Conservation (phyloP, 2,888 invertebrate genomes). For the Megastigmus dorsalis region DNA sequence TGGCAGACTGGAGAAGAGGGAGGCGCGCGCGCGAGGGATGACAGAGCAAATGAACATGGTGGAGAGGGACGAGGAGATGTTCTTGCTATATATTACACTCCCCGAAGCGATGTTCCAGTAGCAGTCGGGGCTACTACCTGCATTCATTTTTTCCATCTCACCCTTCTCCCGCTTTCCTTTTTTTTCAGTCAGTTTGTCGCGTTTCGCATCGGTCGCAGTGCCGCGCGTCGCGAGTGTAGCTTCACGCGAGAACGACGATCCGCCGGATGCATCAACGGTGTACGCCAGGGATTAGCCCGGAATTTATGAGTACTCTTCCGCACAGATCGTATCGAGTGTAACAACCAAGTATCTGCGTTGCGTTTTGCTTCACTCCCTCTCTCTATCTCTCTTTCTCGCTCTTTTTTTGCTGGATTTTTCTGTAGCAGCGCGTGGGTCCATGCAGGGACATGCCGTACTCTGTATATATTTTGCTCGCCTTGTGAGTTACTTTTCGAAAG, state of each 20-base stretch:
- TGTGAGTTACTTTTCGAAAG: too few species aligned
- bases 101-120: too few species aligned
- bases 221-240: too few species aligned
- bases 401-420: not conserved
- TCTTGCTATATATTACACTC: too few species aligned
- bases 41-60: not conserved
- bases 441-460: too few species aligned
- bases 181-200: too few species aligned
- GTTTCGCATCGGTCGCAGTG: not conserved
- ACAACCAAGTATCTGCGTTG: slow-evolving; percentile 43
- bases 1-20: not conserved
- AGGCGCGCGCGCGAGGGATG: too few species aligned
- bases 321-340: slow-evolving; percentile 59
- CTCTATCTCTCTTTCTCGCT: not conserved
- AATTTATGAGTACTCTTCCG: slow-evolving; percentile 62
- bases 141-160: not conserved
- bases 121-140: too few species aligned
- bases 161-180: not conserved
- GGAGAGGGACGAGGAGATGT: not conserved
- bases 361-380: slow-evolving; percentile 13
- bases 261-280: slow-evolving; percentile 61
- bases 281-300: slow-evolving; percentile 60
- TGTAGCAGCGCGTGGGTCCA: not conserved
- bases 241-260: slow-evolving; percentile 29
- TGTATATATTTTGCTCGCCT: too few species aligned